Conservation (phyloP, 2,113 vertebrate genomes). For the Echinops telfairi region DNA sequence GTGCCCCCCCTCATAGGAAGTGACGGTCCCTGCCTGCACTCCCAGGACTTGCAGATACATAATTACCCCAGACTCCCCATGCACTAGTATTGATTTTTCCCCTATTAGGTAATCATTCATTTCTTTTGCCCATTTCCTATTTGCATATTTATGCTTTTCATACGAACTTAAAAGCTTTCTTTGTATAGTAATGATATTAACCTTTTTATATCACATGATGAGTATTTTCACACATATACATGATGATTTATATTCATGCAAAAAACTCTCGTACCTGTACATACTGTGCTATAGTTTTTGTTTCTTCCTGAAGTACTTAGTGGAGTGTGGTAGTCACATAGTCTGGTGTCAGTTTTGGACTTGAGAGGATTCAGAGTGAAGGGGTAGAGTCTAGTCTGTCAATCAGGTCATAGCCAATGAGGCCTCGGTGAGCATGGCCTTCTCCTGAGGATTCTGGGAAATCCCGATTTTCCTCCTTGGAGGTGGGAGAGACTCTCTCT, state of each 20-base stretch:
- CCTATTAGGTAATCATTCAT: background rate
- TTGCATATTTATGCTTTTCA: constrained; percentile 23
- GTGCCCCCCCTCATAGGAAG: background rate
- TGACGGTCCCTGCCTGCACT: background rate
- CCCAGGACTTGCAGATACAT: background rate
- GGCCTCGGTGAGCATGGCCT: too few relatives aligned
- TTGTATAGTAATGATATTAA: background rate
- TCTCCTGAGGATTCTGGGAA: too few relatives aligned
- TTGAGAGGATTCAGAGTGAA: too few relatives aligned
- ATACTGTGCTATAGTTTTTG: background rate
- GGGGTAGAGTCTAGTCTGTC: too few relatives aligned
- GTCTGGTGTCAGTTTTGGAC: too few relatives aligned
- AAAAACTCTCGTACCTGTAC: background rate
- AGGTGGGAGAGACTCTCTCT: too few relatives aligned
- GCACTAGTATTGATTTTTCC: background rate
- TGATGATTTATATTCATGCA: background rate
- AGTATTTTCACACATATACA: background rate
- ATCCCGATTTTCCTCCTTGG: too few relatives aligned
- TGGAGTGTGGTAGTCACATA: background rate
- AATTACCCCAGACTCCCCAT: background rate
- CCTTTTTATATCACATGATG: background rate
- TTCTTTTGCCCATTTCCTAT: background rate
- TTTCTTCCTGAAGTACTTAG: background rate
- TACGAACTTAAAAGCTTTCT: background rate
- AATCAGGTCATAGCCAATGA: too few relatives aligned